Evolutionary conservation across 2,113 vertebrate species (phyloP), one percentile per base, ranked within the genome.

Genomic region (Chamaetylas fuelleborni): DNA sequence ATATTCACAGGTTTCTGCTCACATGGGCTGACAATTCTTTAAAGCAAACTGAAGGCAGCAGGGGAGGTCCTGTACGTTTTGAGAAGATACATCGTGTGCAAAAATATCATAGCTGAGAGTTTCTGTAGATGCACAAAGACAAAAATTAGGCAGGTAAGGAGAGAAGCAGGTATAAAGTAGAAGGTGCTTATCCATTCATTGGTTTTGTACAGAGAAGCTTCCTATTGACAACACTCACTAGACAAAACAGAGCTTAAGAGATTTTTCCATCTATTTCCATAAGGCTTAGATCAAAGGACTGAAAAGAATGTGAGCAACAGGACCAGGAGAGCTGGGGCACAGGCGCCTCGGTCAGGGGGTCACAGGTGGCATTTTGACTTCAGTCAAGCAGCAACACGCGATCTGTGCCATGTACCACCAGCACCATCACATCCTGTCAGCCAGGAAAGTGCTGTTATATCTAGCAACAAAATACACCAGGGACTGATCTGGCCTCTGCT

Each of bases 321-420:
- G 66, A 74, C 70, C 1, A 0, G 36, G 60, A 24, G 53, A 86
- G 40, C 54, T 33, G 40, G 33, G 62, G 40, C 28, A 54, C 70
- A 53, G 58, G 42, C 4, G 0, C 12, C 73, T 65, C 4, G 26
- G 33, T 38, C 4, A 1, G 50, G 38, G 54, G 77, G 80, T 47
- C 42, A 71, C 0, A 1, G 15, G 38, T 6, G 1, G 19, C 8
- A 1, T 31, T 83, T 64, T 64, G 25, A 65, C 45, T 60, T 90
- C 45, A 71, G 3, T 25, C 11, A 20, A 57, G 53, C 28, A 79
- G 84, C 50, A 86, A 10, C 0, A 0, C 3, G 2, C 2, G 3
- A 56, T 69, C 53, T 65, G 40, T 64, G n/a, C 40, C 70, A 18
- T 13, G 26, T 40, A 51, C 78, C 7, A 40, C 20, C 66, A 76